Evolutionary conservation across 2,888 invertebrate species (phyloP).

Genomic region (Colostygia pectinataria): DNA sequence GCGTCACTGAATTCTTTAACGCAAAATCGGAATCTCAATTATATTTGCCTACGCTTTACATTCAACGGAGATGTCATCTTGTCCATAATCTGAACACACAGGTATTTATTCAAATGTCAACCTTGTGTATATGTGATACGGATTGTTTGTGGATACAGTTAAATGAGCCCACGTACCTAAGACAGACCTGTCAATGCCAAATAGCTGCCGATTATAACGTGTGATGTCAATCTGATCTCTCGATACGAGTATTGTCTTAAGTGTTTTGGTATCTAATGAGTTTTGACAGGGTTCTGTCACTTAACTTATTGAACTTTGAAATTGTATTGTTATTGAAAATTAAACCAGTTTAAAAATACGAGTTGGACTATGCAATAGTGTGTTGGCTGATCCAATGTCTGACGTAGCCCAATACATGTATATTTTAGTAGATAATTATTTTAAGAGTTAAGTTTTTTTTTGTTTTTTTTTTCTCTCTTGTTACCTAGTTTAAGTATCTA

Average conservation of each 20-base stretch:
- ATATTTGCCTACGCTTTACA: conserved; percentile 29
- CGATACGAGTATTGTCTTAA: conserved; percentile 6
- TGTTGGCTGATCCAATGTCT: no score
- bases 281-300: no score
- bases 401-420: no score
- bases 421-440: no score
- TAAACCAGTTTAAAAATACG: no score
- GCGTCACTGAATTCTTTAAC: conserved; percentile 15
- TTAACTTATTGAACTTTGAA: no score
- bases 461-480: no score
- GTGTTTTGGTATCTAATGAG: conserved; percentile 15
- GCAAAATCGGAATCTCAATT: conserved; percentile 14
- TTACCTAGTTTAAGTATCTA: no score
- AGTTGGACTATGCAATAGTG: no score
- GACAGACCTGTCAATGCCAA: conserved; percentile 33
- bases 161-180: conserved; percentile 14
- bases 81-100: conserved; percentile 19
- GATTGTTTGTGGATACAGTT: conserved; percentile 1
- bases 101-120: conserved; percentile 17
- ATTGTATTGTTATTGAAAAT: no score
- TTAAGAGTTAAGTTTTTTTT: no score
- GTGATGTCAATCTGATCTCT: conserved; percentile 20
- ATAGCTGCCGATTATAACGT: conserved; percentile 15
- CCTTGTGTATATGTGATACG: conserved; percentile 10
- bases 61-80: conserved; percentile 30